These are phyloP conservation scores for Amblyopsis hoosieri DNA, from an alignment of 2,797 vertebrate genomes.

Conservation along the genomic window DNA sequence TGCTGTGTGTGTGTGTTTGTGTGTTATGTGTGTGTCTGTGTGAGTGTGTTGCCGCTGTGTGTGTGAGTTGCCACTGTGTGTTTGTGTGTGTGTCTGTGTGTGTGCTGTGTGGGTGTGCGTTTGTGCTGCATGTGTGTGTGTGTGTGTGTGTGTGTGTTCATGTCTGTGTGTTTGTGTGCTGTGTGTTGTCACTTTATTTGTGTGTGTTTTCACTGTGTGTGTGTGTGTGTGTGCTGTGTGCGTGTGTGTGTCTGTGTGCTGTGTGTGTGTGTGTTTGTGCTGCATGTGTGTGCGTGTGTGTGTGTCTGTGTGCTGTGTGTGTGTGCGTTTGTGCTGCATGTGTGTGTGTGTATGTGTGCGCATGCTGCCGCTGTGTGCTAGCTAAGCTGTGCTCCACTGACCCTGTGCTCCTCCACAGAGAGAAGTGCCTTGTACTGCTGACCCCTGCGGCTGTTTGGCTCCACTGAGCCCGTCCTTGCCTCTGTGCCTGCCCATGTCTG, in stretches of 20 bases:
- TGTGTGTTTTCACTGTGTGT: slow-evolving; percentile 1
- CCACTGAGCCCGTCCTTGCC: slow-evolving; percentile 58
- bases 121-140: not conserved
- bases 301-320: slow-evolving; percentile 9
- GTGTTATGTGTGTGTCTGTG: slow-evolving; percentile 18
- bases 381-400: slow-evolving; percentile 58
- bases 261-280: slow-evolving; percentile 34
- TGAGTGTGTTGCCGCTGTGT: slow-evolving; percentile 2
- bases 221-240: slow-evolving; percentile 2
- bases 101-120: not conserved
- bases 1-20: slow-evolving; percentile 9
- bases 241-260: slow-evolving; percentile 36
- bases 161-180: too few relatives aligned
- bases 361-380: slow-evolving; percentile 20
- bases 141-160: too few relatives aligned
- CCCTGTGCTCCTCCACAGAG: slow-evolving; percentile 85
- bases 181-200: too few relatives aligned
- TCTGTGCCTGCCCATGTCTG: slow-evolving; percentile 64
- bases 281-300: slow-evolving; percentile 14
- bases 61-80: slow-evolving; percentile 14
- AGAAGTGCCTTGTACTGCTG: slow-evolving; percentile 89
- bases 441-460: slow-evolving; percentile 66
- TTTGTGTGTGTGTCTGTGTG: slow-evolving; percentile 10
- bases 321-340: slow-evolving; percentile 20
- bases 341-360: slow-evolving; percentile 36